Base-by-base conservation (phyloP, 2,888 invertebrate species). In the Drosophila emarginata region DNA sequence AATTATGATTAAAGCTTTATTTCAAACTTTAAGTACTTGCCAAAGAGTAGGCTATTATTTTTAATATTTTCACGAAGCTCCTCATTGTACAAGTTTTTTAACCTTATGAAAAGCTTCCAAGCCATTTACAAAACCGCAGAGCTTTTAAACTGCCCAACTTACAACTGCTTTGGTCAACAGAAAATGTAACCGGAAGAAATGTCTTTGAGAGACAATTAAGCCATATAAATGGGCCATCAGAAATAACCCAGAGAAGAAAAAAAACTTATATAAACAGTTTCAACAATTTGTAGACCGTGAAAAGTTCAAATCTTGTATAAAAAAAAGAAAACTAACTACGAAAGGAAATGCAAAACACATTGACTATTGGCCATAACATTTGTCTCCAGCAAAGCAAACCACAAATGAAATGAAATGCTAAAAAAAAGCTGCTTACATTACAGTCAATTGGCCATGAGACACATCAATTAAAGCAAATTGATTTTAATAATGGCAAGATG, bases 381-480 rank as follows among this genome's bases (percentile, higher is more conserved):
- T 70, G 54, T 63, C 53, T 76, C 67, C 32, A 37, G n/a, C n/a
- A n/a, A n/a, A n/a, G n/a, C n/a, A n/a, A n/a, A n/a, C 61, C 58
- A 26, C 40, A 57, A 69, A 45, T 62, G 39, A 64, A 62, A 72
- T 59, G 18, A 54, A 60, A 32, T 67, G 53, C 56, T 40, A 12
- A n/a, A 21, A 45, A 21, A 21, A 21, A 21, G 12, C 11, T 21
- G 45, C 45, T 68, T 68, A 0, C 23, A 53, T 28, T 23, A 50
- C 52, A 26, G 18, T 76, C 71, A 85, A 74, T 77, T 82, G 78
- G 72, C 83, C 78, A 74, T 79, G 86, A 81, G 70, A 61, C 60
- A 61, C 37, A 58, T 71, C 66, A 32, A 58, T 50, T 59, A 18
- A 18, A 39, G 52, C 65, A 61, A 64, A 61, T 36, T 56, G 60